phyloP scores from a whole-genome alignment of 2,888 invertebrate species.

The Lithosia quadra region DNA sequence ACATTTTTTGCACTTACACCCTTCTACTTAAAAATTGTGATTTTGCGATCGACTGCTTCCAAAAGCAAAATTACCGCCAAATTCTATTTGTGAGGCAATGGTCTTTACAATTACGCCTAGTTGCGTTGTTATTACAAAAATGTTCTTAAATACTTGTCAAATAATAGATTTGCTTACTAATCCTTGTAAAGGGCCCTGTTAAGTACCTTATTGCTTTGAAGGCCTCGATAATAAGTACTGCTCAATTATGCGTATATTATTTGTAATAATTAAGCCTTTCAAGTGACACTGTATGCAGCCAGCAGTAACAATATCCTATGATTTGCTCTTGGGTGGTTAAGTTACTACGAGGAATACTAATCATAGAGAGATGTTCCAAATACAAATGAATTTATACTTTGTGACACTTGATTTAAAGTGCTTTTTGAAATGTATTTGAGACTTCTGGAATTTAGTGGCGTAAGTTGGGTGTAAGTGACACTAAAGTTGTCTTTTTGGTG shows the following conservation, averaged over 20 bases:
- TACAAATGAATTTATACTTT: background rate
- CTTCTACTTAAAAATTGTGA: constrained; percentile 29
- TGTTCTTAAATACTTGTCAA: constrained; percentile 42
- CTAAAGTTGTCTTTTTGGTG: background rate
- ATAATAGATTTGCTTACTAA: constrained; percentile 52
- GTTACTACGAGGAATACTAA: constrained; percentile 1
- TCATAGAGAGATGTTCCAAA: background rate
- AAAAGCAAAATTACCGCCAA: constrained; percentile 24
- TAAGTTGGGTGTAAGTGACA: background rate
- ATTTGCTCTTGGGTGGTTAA: constrained; percentile 39
- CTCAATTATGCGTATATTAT: constrained; percentile 64
- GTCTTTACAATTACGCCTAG: constrained; percentile 40
- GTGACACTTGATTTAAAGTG: constrained; percentile 9
- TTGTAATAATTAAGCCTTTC: constrained; percentile 54
- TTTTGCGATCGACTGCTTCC: constrained; percentile 35
- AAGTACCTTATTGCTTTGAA: constrained; percentile 50
- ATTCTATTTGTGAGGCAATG: constrained; percentile 36
- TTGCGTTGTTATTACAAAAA: constrained; percentile 50
- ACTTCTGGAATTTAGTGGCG: background rate
- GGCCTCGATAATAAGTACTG: constrained; percentile 54
- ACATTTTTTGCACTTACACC: constrained; percentile 15
- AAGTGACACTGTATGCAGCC: constrained; percentile 26
- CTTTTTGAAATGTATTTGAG: constrained; percentile 8
- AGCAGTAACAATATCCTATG: constrained; percentile 20
- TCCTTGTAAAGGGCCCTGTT: constrained; percentile 55